Evolutionary conservation across 2,797 vertebrate genomes (phyloP).

Genomic region (Melanotaenia boesemani): DNA sequence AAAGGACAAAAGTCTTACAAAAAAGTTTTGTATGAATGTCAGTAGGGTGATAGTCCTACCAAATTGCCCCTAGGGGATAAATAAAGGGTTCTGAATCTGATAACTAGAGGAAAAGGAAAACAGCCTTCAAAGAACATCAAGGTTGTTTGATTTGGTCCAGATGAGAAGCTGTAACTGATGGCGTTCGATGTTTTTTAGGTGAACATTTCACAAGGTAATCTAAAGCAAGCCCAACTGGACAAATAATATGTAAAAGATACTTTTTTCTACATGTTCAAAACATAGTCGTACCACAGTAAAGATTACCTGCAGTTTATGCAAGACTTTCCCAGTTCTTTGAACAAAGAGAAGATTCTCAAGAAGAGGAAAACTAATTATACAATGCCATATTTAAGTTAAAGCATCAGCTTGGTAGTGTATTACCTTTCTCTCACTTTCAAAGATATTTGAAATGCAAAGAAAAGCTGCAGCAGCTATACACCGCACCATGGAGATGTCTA

Average conservation of each 20-base stretch:
- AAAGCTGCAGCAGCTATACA: neutral
- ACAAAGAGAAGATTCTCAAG: neutral
- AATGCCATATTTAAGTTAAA: neutral
- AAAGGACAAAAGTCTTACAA: conserved; percentile 13
- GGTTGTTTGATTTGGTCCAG: neutral
- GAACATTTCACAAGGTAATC: neutral
- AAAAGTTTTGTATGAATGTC: conserved; percentile 44
- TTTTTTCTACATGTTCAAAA: neutral
- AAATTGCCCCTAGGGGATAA: too few species aligned
- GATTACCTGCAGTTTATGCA: neutral
- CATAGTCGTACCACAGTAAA: neutral
- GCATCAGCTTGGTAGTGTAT: neutral
- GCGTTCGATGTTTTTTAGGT: neutral
- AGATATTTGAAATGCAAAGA: neutral
- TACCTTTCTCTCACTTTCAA: neutral
- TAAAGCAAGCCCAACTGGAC: neutral
- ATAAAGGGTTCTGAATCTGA: too few species aligned
- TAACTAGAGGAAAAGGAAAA: conserved; percentile 68
- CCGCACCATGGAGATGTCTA: neutral
- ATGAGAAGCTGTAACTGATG: neutral
- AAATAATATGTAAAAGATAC: neutral
- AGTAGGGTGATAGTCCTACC: conserved; percentile 36
- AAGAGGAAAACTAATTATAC: neutral
- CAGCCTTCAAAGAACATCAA: conserved; percentile 43
- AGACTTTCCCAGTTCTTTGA: neutral